Base-by-base conservation (phyloP, 2,888 invertebrate species). In the Drosophila histrio region DNA sequence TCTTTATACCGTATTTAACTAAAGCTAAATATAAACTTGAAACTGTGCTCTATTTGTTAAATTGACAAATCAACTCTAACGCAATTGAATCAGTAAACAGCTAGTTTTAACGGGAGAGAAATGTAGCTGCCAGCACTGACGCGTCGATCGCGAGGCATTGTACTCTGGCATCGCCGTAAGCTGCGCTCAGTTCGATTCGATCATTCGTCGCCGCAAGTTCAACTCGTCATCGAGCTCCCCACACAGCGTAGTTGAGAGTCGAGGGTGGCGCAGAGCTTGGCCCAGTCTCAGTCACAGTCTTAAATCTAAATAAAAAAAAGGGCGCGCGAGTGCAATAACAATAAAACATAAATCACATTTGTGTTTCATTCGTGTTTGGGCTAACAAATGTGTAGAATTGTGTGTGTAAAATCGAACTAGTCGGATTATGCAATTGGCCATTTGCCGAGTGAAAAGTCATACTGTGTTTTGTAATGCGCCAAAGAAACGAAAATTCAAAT, bases 181-280 rank as follows among this genome's bases (percentile, higher is more conserved):
- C 85, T 67, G 65, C 54, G 87, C 82, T 83, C 82, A 83, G 67
- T 84, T 67, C 58, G 60, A 44, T 76, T 59, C 49, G 82, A 87
- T 87, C 82, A 68, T 62, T 79, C 79, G 85, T 69, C 84, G 87
- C 77, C 86, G 46, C 70, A 70, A 75, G 82, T 82, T 61, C 21
- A 65, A 50, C 38, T 58, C 41, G 72, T 72, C 28, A 58, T 72
- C 56, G 79, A 77, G 74, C 63, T 59, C 44, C 28, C 59, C 58
- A 70, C 70, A 62, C 32, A 36, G 59, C 63, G 63, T 63, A 62
- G 76, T 70, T 46, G 70, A 50, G 71, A 57, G 70, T 69, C 72
- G 81, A 64, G 74, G 83, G 82, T 79, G 79, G 79, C 66, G 65
- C 81, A 74, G 67, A 73, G 80, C 67, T 68, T 64, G 77, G 61